Base-by-base conservation (phyloP, 2,888 invertebrate genomes). In the Oxyteleia sp. region DNA sequence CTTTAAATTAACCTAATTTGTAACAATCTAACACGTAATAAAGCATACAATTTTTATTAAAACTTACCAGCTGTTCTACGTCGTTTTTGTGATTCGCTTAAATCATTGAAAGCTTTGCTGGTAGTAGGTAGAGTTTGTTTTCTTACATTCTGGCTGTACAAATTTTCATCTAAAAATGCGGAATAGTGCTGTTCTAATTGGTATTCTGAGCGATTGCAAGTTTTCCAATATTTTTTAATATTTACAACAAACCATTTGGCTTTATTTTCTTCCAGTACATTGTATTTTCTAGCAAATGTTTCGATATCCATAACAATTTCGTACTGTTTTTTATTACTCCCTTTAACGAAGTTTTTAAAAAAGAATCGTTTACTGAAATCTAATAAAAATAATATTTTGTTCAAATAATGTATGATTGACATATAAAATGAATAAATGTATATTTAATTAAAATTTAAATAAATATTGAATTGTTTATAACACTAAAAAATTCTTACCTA, bases 171-270 rank as follows among this genome's bases (percentile, higher is more conserved):
- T 8, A 41, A 41, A 41, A 41, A 41, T 41, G 3, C 10, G n/a
- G 10, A n/a, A 41, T 41, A 41, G 41, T 8, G 11, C 41, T 41
- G 3, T 13, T 41, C n/a, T 11, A 41, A 41, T 41, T 5, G 3
- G 13, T 41, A 11, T 11, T 41, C 13, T 41, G 3, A n/a, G 11
- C 41, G 41, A 41, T 41, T 3, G 3, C 11, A 11, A 5, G 11
- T 41, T 41, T 41, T 11, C 41, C 41, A 41, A 41, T 41, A 41
- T 41, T 41, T 8, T 41, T 41, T 3, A 3, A 41, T 10, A 5
- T 41, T 41, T 41, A 41, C n/a, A 13, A 41, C 41, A 5, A 41
- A 41, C 41, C 41, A 41, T 41, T 41, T 41, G n/a, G 41, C 41
- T 41, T 41, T 41, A 13, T 41, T n/a, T 41, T 41, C 13, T 41